These are phyloP conservation scores for Druceiella hillmani DNA, from an alignment of 2,888 invertebrate species.

Conservation along the genomic window DNA sequence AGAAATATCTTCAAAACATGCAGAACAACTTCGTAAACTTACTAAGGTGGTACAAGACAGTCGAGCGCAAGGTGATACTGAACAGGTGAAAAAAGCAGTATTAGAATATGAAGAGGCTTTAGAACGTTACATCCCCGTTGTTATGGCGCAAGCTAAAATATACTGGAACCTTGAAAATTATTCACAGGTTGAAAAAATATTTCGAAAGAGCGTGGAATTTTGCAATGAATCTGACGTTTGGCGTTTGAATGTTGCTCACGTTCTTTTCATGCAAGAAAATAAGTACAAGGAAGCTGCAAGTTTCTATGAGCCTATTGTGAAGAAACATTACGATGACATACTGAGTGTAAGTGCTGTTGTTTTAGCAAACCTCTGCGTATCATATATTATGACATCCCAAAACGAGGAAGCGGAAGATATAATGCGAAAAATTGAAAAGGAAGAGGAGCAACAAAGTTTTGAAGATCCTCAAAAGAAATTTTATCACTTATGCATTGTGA, in stretches of 20 bases:
- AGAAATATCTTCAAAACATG: constrained; percentile 85
- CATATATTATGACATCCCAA: constrained; percentile 98
- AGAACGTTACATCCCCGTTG: constrained; percentile 90
- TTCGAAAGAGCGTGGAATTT: constrained; percentile 95
- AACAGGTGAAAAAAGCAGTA: constrained; percentile 82
- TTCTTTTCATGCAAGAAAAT: constrained; percentile 98
- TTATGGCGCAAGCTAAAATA: constrained; percentile 99
- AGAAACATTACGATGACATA: constrained; percentile 91
- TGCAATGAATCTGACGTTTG: constrained; percentile 96
- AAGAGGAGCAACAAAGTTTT: constrained; percentile 89
- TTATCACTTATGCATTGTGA: constrained; percentile 96
- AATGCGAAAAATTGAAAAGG: constrained; percentile 97
- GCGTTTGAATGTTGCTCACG: constrained; percentile 98
- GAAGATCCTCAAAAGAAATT: constrained; percentile 92
- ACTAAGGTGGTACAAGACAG: constrained; percentile 95
- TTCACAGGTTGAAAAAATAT: constrained; percentile 92
- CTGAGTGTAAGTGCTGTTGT: constrained; percentile 96
- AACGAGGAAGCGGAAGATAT: constrained; percentile 98
- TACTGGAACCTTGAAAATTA: constrained; percentile 98
- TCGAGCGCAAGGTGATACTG: constrained; percentile 82
- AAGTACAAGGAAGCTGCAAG: constrained; percentile 97
- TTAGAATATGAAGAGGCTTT: constrained; percentile 87
- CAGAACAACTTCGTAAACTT: constrained; percentile 82
- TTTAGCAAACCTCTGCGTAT: constrained; percentile 95
- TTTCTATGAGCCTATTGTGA: constrained; percentile 97